Conservation (phyloP, 2,888 invertebrate genomes). For the Griposia aprilina region DNA sequence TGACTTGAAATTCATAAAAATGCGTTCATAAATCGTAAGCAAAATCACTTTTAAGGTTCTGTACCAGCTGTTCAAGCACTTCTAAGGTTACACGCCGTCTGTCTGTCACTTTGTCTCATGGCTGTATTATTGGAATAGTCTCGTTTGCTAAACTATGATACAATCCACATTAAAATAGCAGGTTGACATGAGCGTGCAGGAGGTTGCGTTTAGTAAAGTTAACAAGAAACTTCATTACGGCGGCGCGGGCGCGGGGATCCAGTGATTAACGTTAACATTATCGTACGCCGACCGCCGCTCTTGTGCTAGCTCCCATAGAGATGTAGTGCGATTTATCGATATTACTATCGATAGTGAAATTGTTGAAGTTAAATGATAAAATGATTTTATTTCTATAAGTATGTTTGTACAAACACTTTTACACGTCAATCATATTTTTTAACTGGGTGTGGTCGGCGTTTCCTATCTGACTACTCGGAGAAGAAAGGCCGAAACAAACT, state of each 20-base stretch:
- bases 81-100: background rate
- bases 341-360: conserved; percentile 8
- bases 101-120: background rate
- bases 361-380: too few relatives aligned
- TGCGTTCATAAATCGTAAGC: background rate
- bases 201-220: conserved; percentile 65
- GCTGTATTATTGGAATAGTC: too few relatives aligned
- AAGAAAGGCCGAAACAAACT: too few relatives aligned
- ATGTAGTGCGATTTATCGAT: background rate
- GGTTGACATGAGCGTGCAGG: conserved; percentile 55
- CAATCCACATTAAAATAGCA: conserved; percentile 36
- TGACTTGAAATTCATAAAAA: background rate
- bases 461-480: too few relatives aligned
- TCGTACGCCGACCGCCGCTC: conserved; percentile 64
- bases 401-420: too few relatives aligned
- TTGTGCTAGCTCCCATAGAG: conserved; percentile 43
- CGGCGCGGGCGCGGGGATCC: conserved; percentile 72
- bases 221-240: conserved; percentile 77
- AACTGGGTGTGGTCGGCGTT: too few relatives aligned
- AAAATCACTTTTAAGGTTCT: background rate
- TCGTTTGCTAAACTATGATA: background rate
- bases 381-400: too few relatives aligned
- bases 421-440: too few relatives aligned
- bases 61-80: background rate
- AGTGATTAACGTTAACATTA: conserved; percentile 78